Evolutionary conservation across 1,140 invertebrate genomes (phyloP).

Genomic region (Spodoptera frugiperda): DNA sequence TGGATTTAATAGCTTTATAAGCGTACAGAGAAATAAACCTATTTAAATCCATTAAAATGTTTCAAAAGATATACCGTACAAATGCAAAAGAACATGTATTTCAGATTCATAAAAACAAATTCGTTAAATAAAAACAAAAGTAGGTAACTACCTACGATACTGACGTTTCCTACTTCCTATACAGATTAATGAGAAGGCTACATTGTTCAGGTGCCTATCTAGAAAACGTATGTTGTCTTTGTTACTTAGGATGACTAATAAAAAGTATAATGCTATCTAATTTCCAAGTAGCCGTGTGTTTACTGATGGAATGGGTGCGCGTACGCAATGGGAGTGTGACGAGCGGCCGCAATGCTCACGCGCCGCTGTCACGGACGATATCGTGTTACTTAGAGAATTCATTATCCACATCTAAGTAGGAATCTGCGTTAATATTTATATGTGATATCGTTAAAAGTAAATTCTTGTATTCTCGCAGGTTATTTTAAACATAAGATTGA

Average conservation of each 20-base stretch:
- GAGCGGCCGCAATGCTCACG: slow-evolving; percentile 25
- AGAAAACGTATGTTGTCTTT: no score
- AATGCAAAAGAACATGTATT: no score
- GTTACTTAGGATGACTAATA: not conserved
- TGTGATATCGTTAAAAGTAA: slow-evolving; percentile 6
- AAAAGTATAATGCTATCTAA: not conserved
- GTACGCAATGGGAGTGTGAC: slow-evolving; percentile 46
- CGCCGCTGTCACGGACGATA: slow-evolving; percentile 29
- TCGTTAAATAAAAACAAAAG: no score
- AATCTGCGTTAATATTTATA: slow-evolving; percentile 32
- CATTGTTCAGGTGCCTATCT: no score
- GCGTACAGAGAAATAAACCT: no score
- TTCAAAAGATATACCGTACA: no score
- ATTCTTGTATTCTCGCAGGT: not conserved
- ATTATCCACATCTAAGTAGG: slow-evolving; percentile 13
- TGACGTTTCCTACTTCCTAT: no score
- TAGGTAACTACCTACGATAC: no score
- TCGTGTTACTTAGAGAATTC: slow-evolving; percentile 30
- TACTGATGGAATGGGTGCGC: slow-evolving; percentile 37
- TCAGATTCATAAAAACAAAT: no score
- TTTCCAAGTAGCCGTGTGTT: slow-evolving; percentile 30
- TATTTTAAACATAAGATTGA: slow-evolving; percentile 21
- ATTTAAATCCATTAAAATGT: no score
- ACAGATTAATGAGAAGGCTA: no score
- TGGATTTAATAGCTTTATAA: no score